Base-by-base conservation (phyloP, 2,113 vertebrate genomes). In the Tricholaema leucomelas region DNA sequence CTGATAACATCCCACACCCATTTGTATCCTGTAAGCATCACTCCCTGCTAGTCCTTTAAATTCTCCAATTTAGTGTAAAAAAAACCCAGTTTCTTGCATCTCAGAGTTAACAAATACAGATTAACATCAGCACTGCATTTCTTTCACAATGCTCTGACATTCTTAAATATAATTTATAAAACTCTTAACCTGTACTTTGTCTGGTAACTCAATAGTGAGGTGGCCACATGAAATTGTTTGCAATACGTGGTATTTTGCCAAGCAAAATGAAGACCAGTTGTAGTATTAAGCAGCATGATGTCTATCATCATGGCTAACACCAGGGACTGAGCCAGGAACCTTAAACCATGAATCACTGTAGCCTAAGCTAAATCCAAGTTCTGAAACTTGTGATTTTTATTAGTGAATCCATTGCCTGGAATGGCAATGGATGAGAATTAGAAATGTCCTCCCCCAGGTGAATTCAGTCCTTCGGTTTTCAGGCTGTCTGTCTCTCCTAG, bases 1-100 rank as follows among this genome's bases (percentile, higher is more conserved):
- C 77, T 87, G 72, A 93, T 77, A 92, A 82, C 91, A 94, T 88
- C 93, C 95, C 85, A 82, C 74, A 93, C 83, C 92, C 89, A 0
- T 92, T 91, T 81, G 74, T 61, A 72, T 90, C 92, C 94, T 90
- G 54, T 56, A 95, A 97, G 95, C 95, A 94, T 95, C 58, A 90
- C 85, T 71, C 81, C 92, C 86, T 97, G 90, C 70, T 88, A 86
- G 74, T 42, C 95, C 82, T 81, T 91, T 92, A 74, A 74, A 85
- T 90, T 95, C 87, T 97, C 76, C n/a, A 52, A 73, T 93, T 91
- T 94, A 50, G 81, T 5, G 9, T 55, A 70, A 69, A 70, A 67
- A 95, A 88, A 94, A 87, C n/a, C n/a, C n/a, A 79, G 21, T 71
- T 96, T 61, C 82, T 87, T 81, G 74, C 75, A 76, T 58, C 80